A percentile compares a stretch with the other conserved stretches of the same genome.
Conservation (phyloP, 2,888 invertebrate genomes). For the Fragum whitleyi region DNA sequence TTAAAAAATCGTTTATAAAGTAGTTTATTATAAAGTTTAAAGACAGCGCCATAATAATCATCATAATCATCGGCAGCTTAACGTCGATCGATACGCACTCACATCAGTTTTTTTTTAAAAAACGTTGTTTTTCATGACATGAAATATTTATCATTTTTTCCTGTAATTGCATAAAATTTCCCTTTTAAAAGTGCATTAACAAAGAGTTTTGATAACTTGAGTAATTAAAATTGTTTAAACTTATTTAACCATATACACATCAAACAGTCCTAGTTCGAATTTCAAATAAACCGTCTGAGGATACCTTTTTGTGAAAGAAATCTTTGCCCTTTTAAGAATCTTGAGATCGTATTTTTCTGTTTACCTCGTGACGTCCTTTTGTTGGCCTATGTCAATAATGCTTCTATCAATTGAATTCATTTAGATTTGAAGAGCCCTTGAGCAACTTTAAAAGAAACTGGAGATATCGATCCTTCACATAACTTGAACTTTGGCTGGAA, state of each 20-base stretch:
- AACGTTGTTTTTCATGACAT: no score
- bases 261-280: not conserved
- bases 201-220: no score
- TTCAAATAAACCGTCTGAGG: conserved; percentile 4
- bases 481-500: not conserved
- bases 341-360: not conserved
- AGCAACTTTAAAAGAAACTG: conserved; percentile 15
- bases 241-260: not conserved
- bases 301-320: conserved; percentile 2
- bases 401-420: conserved; percentile 10
- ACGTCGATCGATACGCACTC: no score
- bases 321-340: conserved; percentile 17
- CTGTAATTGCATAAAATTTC: no score
- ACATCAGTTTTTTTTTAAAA: no score
- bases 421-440: conserved; percentile 1
- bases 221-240: no score
- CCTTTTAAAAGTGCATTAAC: no score
- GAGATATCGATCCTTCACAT: not conserved
- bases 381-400: not conserved
- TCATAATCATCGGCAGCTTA: no score
- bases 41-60: no score
- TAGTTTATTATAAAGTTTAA: no score
- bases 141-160: no score
- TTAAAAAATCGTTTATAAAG: no score
- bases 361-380: conserved; percentile 6